Base-by-base conservation (phyloP, 2,888 invertebrate species). In the Timandra comae region DNA sequence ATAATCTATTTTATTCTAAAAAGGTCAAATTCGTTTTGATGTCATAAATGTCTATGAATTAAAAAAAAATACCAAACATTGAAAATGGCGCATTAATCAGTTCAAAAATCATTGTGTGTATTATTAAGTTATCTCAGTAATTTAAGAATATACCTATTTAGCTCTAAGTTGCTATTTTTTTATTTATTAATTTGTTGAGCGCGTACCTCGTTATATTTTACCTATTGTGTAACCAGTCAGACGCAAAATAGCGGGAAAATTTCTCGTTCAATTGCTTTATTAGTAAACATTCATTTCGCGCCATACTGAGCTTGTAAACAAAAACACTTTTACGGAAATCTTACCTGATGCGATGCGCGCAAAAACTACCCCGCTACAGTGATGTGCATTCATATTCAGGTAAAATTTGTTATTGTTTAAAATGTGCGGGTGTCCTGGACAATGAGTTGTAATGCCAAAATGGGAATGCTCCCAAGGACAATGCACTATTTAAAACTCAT, bases 221-320 rank as follows among this genome's bases (percentile, higher is more conserved):
- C 19, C 31, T 33, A 46, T 42, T 49, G 41, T 43, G 34, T 29
- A 33, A 33, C 32, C 35, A 30, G 38, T 37, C 36, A 27, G 33
- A 41, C 38, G 38, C 33, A 40, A 43, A 61, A 59, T 63, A 64
- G 64, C 72, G 67, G 66, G 71, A 74, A 77, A 68, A 70, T 59
- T 43, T 55, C 41, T 59, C 55, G 59, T 61, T 57, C 56, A 56
- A 56, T 61, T 52, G 63, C 54, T 56, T 51, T 71, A 74, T 76
- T 76, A 65, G 77, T 81, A 80, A 80, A 82, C 80, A 79, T 43
- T 60, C 50, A 62, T 72, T 80, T 80, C 80, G 79, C 80, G 80
- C 82, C 81, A 75, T 65, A 69, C 60, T 55, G 46, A 46, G 61
- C 59, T 69, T 68, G 78, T 76, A 77, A 79, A 79, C 75, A 80